These are phyloP conservation scores for Caenorhabditis sp. DNA, from an alignment of 2,888 invertebrate genomes.

Conservation along the genomic window DNA sequence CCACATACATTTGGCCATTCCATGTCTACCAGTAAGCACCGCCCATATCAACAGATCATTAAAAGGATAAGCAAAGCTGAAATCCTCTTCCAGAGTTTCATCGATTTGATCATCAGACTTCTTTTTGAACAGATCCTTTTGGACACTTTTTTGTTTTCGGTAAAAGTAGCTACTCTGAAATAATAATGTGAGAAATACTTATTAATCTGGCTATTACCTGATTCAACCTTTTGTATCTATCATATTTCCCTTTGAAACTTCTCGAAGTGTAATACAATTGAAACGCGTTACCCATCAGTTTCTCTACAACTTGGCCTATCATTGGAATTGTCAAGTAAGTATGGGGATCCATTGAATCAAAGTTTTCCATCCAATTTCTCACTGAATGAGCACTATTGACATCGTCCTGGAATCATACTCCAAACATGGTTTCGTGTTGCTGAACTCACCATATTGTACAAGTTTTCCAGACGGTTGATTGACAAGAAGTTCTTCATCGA, in stretches of 20 bases:
- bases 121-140: constrained; percentile 57
- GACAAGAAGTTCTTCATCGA: constrained; percentile 98
- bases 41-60: constrained; percentile 97
- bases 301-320: constrained; percentile 96
- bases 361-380: constrained; percentile 89
- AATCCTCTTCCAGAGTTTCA: constrained; percentile 52
- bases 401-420: constrained; percentile 39
- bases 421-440: background rate
- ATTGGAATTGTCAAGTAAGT: constrained; percentile 76
- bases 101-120: constrained; percentile 56
- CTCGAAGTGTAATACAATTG: constrained; percentile 95
- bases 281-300: constrained; percentile 98
- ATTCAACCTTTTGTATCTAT: constrained; percentile 83
- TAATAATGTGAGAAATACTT: background rate
- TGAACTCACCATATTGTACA: constrained; percentile 89
- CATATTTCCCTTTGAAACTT: constrained; percentile 87
- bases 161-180: constrained; percentile 59
- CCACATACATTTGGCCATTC: constrained; percentile 97
- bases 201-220: constrained; percentile 10
- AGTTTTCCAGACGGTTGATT: constrained; percentile 95
- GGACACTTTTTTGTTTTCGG: constrained; percentile 46
- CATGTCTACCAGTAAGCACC: constrained; percentile 95
- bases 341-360: constrained; percentile 87
- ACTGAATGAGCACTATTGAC: constrained; percentile 57
- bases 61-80: constrained; percentile 88